Conservation (phyloP, 2,888 invertebrate genomes). For the Petrolisthes manimaculis region DNA sequence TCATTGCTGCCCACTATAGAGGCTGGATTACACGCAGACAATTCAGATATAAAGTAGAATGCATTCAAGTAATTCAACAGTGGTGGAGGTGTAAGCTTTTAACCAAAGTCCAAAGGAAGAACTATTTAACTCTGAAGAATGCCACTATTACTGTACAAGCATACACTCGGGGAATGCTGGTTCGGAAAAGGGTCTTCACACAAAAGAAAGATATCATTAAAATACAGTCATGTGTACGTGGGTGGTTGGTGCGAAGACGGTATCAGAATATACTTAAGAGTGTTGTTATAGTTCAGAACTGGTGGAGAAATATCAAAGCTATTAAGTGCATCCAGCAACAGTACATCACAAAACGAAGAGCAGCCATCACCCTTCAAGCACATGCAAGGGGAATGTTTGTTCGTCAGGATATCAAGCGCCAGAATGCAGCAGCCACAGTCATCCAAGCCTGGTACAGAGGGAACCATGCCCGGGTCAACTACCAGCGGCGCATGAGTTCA, state of each 20-base stretch:
- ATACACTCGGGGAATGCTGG: not conserved
- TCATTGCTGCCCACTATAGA: constrained; percentile 31
- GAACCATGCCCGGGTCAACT: constrained; percentile 10
- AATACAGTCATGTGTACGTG: constrained; percentile 24
- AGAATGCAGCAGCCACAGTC: not conserved
- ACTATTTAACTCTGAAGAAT: constrained; percentile 3
- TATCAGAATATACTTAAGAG: constrained; percentile 5
- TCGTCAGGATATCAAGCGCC: not conserved
- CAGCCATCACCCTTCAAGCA: constrained; percentile 49
- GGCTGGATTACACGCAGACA: constrained; percentile 20
- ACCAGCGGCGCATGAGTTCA: constrained; percentile 32
- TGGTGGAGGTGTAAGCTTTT: constrained; percentile 3
- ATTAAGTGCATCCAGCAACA: not conserved
- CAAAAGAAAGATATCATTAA: constrained; percentile 6
- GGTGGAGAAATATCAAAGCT: constrained; percentile 17
- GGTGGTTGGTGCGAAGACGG: constrained; percentile 17
- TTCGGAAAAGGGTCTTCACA: not conserved
- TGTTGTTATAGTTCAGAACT: constrained; percentile 12
- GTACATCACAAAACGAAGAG: constrained; percentile 25
- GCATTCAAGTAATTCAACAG: not conserved
- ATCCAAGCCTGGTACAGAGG: constrained; percentile 28
- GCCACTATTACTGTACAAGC: constrained; percentile 14
- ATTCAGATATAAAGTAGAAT: constrained; percentile 1
- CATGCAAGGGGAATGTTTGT: constrained; percentile 31
- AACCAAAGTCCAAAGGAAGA: not conserved